These are phyloP conservation scores for Dermolepida albohirtum DNA, from an alignment of 2,888 invertebrate genomes.

Conservation along the genomic window DNA sequence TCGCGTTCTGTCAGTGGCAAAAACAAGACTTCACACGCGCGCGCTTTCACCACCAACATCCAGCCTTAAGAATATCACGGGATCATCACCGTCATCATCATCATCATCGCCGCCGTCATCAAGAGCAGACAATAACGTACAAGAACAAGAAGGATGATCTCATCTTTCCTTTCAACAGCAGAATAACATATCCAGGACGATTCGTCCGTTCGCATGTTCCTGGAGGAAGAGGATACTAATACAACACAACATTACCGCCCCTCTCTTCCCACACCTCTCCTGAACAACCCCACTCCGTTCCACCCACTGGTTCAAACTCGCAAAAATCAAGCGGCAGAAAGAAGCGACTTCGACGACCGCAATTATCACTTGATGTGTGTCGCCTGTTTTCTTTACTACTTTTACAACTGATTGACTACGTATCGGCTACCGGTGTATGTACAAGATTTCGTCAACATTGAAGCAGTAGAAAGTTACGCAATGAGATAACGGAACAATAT, in stretches of 20 bases:
- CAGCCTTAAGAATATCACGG: not conserved
- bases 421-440: constrained; percentile 2
- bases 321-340: constrained; percentile 67
- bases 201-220: constrained; percentile 56
- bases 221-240: too few species aligned
- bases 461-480: too few species aligned
- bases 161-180: constrained; percentile 13
- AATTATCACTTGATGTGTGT: constrained; percentile 65
- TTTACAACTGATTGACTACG: constrained; percentile 29
- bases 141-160: not conserved
- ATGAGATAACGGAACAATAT: too few species aligned
- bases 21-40: constrained; percentile 60
- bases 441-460: constrained; percentile 11
- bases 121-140: not conserved
- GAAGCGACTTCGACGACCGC: constrained; percentile 70
- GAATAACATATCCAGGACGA: constrained; percentile 52
- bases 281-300: constrained; percentile 70
- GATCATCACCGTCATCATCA: not conserved
- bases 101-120: constrained; percentile 1
- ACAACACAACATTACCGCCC: constrained; percentile 53
- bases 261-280: constrained; percentile 66
- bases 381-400: constrained; percentile 38
- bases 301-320: constrained; percentile 72
- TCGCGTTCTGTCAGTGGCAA: constrained; percentile 66
- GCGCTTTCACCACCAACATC: constrained; percentile 19